Base-by-base conservation (phyloP, 1,140 invertebrate genomes). In the Geopemphigus sp. region DNA sequence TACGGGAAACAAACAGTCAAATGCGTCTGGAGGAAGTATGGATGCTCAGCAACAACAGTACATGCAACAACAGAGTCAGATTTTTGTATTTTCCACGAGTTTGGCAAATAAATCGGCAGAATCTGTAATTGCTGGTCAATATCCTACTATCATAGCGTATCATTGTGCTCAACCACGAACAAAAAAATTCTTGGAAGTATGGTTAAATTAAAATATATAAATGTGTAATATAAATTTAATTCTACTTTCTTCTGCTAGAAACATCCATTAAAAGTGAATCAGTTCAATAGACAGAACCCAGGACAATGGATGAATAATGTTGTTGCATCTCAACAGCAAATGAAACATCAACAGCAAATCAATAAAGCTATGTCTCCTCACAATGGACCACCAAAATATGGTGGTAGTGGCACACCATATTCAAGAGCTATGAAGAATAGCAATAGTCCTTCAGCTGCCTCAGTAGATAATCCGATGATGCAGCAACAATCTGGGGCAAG, bases 21-120 rank as follows among this genome's bases (percentile, higher is more conserved):
- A 73, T 17, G 45, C 80, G 29, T 11, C 73, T 17, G 24, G 73
- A 15, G 91, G 90, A 82, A 92, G 90, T 83, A 91, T 91, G 89
- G 92, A 90, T 84, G 90, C 91, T 82, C 90, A 94, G 84, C 73
- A 76, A 61, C 73, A 76, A 19, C 73, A 76, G n/a, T 94, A 93
- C 83, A 93, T 94, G 93, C 95, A 97, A 87, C 96, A 98, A 85
- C 95, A 97, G 86, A 98, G 94, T 88, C 96, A 98, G 86, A 96
- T 98, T 84, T 98, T 97, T 90, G 96, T 98, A 74, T 99, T 99
- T 88, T 95, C 94, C 15, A 98, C 97, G 0, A 87, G 90, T 82
- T 85, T 98, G 84, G 97, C 96, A 0, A 99, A 99, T 86, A 93
- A 96, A 84, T 95, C 95, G 17, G 95, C 96, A 1, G 96, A 98